Percentiles rank a stretch among this genome's conserved stretches.
phyloP scores from a whole-genome alignment of 2,797 vertebrate species.

The Apodemus agrarius region DNA sequence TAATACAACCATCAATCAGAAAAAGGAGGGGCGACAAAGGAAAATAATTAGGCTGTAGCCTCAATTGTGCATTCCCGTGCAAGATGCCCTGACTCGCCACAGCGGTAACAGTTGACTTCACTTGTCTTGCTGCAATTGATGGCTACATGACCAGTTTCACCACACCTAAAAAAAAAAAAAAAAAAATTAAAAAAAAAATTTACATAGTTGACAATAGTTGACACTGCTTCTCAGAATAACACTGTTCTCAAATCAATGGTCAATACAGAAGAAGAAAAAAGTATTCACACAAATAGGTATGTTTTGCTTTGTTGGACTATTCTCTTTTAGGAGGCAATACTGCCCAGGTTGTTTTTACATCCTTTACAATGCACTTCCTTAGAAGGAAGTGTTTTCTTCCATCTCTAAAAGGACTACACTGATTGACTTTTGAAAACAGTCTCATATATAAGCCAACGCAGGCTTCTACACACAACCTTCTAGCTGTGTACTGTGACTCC shows the following conservation, averaged over 20 bases:
- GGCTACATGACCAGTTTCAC: conserved; percentile 98
- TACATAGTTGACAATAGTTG: conserved; percentile 29
- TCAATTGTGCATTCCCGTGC: conserved; percentile 99
- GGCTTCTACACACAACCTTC: background rate
- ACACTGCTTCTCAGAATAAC: background rate
- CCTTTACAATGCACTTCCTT: background rate
- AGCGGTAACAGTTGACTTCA: conserved; percentile 99
- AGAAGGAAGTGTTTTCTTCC: background rate
- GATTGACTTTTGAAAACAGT: background rate
- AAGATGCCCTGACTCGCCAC: conserved; percentile 98
- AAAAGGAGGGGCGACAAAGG: conserved; percentile 99
- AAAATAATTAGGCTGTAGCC: conserved; percentile 97
- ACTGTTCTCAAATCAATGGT: background rate
- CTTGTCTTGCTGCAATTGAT: conserved; percentile 99
- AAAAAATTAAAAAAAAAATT: conserved; percentile 33
- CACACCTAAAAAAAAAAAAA: conserved; percentile 91
- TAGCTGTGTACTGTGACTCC: background rate
- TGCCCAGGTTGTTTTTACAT: background rate
- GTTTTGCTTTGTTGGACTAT: background rate
- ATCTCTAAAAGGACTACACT: background rate
- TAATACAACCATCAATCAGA: conserved; percentile 99
- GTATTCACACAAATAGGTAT: background rate
- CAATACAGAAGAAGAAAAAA: background rate
- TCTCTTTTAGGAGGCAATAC: background rate
- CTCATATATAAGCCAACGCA: background rate